Conservation (phyloP, 2,113 vertebrate species). For the Dendropsophus ebraccatus region DNA sequence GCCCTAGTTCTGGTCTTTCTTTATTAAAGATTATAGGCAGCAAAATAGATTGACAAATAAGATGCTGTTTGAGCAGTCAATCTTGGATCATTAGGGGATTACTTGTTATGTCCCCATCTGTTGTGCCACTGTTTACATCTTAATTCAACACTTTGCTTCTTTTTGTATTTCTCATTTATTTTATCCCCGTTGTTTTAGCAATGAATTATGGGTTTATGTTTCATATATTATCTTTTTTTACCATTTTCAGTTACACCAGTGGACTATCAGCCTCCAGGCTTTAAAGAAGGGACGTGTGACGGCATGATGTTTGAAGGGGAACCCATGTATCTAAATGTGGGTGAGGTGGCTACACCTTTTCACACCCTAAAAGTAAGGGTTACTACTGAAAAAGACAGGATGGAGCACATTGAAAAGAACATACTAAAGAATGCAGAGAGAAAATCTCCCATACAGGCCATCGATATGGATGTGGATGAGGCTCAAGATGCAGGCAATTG, state of each 20-base stretch:
- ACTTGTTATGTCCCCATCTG: no score
- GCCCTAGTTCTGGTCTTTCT: no score
- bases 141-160: no score
- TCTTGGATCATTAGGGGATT: no score
- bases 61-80: no score
- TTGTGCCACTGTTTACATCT: no score
- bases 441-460: constrained; percentile 63
- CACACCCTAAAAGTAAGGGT: constrained; percentile 87
- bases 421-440: constrained; percentile 64
- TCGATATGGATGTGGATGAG: constrained; percentile 62
- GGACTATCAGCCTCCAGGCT: constrained; percentile 94
- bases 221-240: background rate
- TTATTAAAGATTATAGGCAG: no score
- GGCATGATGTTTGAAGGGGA: constrained; percentile 83
- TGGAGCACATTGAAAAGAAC: constrained; percentile 79
- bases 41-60: no score
- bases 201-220: no score
- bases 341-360: constrained; percentile 88
- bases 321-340: constrained; percentile 84
- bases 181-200: no score
- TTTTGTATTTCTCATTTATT: no score
- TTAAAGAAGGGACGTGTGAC: constrained; percentile 80
- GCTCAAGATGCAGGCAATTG: constrained; percentile 60
- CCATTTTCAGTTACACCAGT: constrained; percentile 82
- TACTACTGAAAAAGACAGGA: constrained; percentile 84